Percentiles rank a stretch among this genome's conserved stretches.
These are phyloP conservation scores for Beris chalybata DNA, from an alignment of 2,888 invertebrate species.

Conservation along the genomic window DNA sequence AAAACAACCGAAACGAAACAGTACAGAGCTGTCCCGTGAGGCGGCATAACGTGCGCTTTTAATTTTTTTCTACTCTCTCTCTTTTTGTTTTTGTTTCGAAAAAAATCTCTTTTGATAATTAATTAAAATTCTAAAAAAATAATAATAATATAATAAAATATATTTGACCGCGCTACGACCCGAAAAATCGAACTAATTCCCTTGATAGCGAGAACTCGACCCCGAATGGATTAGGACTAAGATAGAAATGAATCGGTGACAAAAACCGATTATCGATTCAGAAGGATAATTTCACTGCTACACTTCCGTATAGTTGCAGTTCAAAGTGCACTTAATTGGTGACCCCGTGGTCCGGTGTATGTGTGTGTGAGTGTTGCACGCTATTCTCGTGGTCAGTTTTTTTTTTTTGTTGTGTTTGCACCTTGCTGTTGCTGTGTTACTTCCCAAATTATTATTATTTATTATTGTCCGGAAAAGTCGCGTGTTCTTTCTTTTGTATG, in stretches of 20 bases:
- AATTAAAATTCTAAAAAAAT: too few relatives aligned
- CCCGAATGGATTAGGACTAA: not conserved
- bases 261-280: not conserved
- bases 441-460: too few relatives aligned
- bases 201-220: conserved; percentile 8
- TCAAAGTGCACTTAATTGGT: too few relatives aligned
- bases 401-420: too few relatives aligned
- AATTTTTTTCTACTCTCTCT: conserved; percentile 13
- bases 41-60: conserved; percentile 39
- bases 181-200: not conserved
- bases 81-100: conserved; percentile 6
- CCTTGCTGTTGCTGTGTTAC: too few relatives aligned
- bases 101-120: not conserved
- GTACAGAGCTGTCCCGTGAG: conserved; percentile 40
- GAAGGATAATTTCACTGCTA: not conserved
- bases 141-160: too few relatives aligned
- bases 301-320: not conserved
- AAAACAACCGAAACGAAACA: conserved; percentile 39
- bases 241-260: not conserved
- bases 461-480: too few relatives aligned
- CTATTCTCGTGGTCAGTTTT: too few relatives aligned
- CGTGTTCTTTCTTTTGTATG: too few relatives aligned
- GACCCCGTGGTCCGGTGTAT: too few relatives aligned
- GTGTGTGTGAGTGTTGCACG: too few relatives aligned
- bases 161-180: too few relatives aligned